phyloP scores from a whole-genome alignment of 2,113 vertebrate species.

The Coryphaenoides rupestris region DNA sequence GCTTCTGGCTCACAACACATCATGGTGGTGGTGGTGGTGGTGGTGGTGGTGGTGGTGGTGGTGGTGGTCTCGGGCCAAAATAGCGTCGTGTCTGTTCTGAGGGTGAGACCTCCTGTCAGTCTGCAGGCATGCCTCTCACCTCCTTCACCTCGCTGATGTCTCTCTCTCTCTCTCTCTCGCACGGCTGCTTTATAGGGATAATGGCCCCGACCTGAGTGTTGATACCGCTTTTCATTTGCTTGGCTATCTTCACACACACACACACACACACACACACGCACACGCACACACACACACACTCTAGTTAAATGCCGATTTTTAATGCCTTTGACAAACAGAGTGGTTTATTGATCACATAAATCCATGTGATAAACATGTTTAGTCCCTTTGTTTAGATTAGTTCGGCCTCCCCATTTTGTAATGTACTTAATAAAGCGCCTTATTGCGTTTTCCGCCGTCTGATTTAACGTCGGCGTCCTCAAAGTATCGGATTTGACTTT shows the following conservation, averaged over 20 bases:
- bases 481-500: too few relatives aligned
- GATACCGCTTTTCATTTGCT: constrained; percentile 6
- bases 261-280: too few relatives aligned
- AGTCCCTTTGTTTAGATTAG: constrained; percentile 22
- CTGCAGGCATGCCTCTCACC: too few relatives aligned
- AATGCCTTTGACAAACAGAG: constrained; percentile 18
- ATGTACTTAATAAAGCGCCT: too few relatives aligned
- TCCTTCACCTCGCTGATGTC: constrained; percentile 52
- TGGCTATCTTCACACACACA: too few relatives aligned
- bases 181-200: too few relatives aligned
- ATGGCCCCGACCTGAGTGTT: too few relatives aligned
- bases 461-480: too few relatives aligned
- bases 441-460: too few relatives aligned
- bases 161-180: constrained; percentile 36
- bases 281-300: too few relatives aligned
- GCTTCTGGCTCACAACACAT: constrained; percentile 39
- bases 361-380: constrained; percentile 19
- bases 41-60: constrained; percentile 26
- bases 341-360: constrained; percentile 1
- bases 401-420: constrained; percentile 1
- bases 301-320: constrained; percentile 20
- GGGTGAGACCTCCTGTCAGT: constrained; percentile 53
- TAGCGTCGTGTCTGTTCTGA: constrained; percentile 15
- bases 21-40: too few relatives aligned
- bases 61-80: constrained; percentile 38